phyloP scores from a whole-genome alignment of 2,888 invertebrate genomes.

The Campoplex capitator region DNA sequence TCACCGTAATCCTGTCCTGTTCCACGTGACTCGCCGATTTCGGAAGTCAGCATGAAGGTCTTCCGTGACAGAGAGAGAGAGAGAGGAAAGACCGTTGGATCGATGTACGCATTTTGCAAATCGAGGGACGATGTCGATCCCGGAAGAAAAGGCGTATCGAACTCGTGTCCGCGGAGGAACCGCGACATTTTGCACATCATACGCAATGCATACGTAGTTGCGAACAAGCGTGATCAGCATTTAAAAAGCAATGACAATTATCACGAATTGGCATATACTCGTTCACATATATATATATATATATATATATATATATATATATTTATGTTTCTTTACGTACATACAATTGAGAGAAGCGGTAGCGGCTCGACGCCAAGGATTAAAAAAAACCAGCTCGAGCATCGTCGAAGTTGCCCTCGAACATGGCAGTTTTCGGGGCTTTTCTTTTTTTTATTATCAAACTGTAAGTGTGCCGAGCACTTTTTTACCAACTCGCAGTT shows the following conservation, averaged over 20 bases:
- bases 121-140: constrained; percentile 42
- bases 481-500: not conserved
- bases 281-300: not conserved
- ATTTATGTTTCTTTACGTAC: not conserved
- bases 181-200: constrained; percentile 40
- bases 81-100: constrained; percentile 17
- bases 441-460: not conserved
- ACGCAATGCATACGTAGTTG: constrained; percentile 26
- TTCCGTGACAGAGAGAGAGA: constrained; percentile 17
- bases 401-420: too few species aligned
- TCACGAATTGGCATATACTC: constrained; percentile 11
- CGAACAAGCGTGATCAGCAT: constrained; percentile 35
- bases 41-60: constrained; percentile 43
- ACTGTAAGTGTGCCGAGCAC: not conserved
- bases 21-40: constrained; percentile 44
- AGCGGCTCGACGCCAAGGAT: too few species aligned
- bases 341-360: not conserved
- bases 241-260: constrained; percentile 11
- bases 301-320: not conserved
- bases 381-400: too few species aligned
- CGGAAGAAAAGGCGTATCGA: constrained; percentile 54
- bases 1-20: constrained; percentile 26
- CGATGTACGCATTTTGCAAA: constrained; percentile 47
- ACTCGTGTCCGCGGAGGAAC: constrained; percentile 29
- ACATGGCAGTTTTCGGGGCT: too few species aligned